A percentile compares a stretch with the other conserved stretches of the same genome.
Conservation (phyloP, 2,113 vertebrate genomes). For the Melanerpes formicivorus region DNA sequence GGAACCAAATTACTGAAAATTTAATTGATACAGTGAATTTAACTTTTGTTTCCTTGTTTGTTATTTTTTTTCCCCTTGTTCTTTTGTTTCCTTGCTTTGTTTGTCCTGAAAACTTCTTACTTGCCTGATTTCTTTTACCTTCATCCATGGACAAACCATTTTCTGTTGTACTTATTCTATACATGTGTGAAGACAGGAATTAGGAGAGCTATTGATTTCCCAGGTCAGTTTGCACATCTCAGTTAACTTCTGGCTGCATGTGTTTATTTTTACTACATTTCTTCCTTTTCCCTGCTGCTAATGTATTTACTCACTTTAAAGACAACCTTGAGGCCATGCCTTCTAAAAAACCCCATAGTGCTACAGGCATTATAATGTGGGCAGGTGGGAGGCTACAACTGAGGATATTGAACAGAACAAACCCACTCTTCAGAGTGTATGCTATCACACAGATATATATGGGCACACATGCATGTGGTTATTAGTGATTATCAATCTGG, state of each 20-base stretch:
- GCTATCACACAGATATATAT: rapidly evolving
- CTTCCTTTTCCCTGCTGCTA: neutral
- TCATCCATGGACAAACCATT: neutral
- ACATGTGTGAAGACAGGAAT: neutral
- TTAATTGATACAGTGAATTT: neutral
- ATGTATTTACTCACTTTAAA: neutral
- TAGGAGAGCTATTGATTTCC: neutral
- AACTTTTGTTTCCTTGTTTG: neutral
- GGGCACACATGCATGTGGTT: neutral
- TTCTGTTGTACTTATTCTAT: neutral
- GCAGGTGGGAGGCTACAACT: neutral
- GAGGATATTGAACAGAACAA: neutral
- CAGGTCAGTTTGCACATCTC: neutral
- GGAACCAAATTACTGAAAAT: neutral
- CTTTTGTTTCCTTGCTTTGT: neutral
- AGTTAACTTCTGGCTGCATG: neutral
- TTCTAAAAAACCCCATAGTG: neutral
- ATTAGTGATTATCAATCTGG: neutral
- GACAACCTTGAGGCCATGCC: neutral
- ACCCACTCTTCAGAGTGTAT: neutral
- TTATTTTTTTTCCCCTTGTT: no score
- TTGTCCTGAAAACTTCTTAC: neutral
- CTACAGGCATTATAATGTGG: neutral
- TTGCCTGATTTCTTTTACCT: neutral
- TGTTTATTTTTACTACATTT: neutral